phyloP scores from a whole-genome alignment of 2,888 invertebrate species.

The Nephrotoma guestfalica region DNA sequence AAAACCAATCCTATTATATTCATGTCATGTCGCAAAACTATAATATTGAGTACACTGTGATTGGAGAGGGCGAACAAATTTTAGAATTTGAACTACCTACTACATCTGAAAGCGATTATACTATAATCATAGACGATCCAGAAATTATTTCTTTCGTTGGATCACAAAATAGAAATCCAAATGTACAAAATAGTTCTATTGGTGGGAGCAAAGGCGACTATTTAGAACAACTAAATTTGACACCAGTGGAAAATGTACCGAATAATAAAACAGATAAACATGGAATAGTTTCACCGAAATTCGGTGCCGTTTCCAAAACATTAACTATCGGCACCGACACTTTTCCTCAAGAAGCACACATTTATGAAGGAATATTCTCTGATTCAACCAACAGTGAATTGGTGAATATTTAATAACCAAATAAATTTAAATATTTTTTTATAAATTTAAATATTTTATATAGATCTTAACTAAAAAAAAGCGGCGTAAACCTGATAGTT shows the following conservation, averaged over 20 bases:
- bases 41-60: background rate
- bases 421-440: background rate
- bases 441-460: background rate
- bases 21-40: background rate
- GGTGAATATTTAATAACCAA: background rate
- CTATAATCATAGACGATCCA: background rate
- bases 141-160: background rate
- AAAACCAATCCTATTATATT: no score
- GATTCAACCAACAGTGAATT: background rate
- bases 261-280: background rate
- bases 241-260: no score
- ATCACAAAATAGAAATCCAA: background rate
- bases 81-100: background rate
- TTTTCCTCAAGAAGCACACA: background rate
- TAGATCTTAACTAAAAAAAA: background rate
- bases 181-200: background rate
- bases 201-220: no score
- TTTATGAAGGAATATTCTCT: background rate
- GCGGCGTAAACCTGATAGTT: background rate
- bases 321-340: background rate
- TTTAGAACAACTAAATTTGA: no score
- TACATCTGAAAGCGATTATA: background rate
- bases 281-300: background rate
- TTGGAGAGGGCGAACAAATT: no score
- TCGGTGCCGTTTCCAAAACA: no score